Conservation (phyloP, 2,797 vertebrate genomes). For the Cirrhinus molitorella region DNA sequence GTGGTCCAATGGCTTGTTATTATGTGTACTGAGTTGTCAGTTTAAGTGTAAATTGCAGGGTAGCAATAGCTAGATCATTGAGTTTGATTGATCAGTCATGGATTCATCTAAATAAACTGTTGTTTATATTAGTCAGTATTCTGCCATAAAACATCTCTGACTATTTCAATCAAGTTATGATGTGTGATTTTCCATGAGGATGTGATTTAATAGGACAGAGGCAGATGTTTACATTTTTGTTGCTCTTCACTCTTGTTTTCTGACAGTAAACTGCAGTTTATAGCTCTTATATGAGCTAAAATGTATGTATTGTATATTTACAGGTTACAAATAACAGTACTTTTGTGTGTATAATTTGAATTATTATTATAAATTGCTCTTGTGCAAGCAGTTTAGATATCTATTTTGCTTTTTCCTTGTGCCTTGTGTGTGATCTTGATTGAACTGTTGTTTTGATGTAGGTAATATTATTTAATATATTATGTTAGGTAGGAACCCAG, state of each 20-base stretch:
- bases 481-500: background rate
- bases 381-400: background rate
- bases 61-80: background rate
- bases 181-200: background rate
- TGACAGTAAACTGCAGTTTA: background rate
- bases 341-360: background rate
- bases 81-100: background rate
- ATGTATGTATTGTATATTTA: background rate
- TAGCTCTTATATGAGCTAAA: background rate
- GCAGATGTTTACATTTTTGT: background rate
- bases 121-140: background rate
- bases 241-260: background rate
- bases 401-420: background rate
- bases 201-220: background rate
- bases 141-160: no score
- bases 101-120: no score
- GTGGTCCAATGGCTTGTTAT: background rate
- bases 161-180: background rate
- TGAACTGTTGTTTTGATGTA: background rate
- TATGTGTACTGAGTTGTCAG: background rate
- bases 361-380: background rate
- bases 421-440: background rate
- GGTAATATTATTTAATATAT: background rate
- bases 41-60: background rate
- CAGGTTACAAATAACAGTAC: background rate